Evolutionary conservation across 1,140 invertebrate species (phyloP).

Genomic region (Holcopasites calliopsidis): DNA sequence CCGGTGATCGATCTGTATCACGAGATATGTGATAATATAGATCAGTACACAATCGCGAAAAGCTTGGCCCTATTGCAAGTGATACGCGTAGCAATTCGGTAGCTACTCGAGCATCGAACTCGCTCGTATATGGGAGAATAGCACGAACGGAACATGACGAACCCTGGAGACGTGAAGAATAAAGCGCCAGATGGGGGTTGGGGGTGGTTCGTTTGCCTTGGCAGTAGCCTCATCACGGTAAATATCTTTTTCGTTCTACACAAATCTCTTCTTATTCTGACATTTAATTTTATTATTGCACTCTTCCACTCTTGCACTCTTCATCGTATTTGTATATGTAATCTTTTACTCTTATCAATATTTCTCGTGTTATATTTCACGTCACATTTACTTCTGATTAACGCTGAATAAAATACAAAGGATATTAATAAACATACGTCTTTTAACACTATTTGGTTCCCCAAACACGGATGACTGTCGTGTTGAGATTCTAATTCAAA

Average conservation of each 20-base stretch:
- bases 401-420: no score
- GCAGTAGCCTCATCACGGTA: slow-evolving; percentile 89
- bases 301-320: no score
- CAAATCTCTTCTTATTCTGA: not conserved
- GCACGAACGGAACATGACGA: slow-evolving; percentile 2
- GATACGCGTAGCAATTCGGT: no score
- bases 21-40: slow-evolving; percentile 24
- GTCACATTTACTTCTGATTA: no score
- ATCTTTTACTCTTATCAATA: no score
- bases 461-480: no score
- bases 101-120: not conserved
- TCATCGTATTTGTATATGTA: no score
- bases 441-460: no score
- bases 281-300: no score
- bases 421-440: no score
- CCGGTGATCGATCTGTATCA: slow-evolving; percentile 13
- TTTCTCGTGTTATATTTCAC: no score
- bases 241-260: not conserved
- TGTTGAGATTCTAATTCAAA: no score
- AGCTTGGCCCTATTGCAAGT: not conserved
- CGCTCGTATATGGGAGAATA: not conserved
- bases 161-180: slow-evolving; percentile 17
- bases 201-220: slow-evolving; percentile 90
- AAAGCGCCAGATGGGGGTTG: slow-evolving; percentile 86
- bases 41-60: not conserved